Evolutionary conservation across 2,797 vertebrate genomes (phyloP).

Genomic region (Spea hammondii): DNA sequence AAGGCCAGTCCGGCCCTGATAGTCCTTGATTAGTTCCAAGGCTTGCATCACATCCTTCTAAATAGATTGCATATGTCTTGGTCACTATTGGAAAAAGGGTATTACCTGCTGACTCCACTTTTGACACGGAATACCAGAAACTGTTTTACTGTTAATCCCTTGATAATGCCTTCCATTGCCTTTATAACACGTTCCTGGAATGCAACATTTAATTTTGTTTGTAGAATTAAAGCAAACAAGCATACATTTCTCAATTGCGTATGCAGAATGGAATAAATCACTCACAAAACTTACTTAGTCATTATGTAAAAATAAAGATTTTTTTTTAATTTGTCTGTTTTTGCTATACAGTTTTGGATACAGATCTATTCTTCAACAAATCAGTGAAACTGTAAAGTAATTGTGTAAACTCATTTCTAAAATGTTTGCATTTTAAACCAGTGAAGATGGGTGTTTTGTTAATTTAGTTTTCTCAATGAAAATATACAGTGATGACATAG

Average conservation of each 20-base stretch:
- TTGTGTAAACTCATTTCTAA: too few relatives aligned
- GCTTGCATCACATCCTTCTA: background rate
- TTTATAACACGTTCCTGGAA: constrained; percentile 77
- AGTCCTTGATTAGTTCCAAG: background rate
- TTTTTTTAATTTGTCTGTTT: too few relatives aligned
- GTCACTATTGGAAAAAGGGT: background rate
- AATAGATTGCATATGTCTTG: background rate
- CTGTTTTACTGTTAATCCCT: constrained; percentile 76
- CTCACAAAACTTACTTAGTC: too few relatives aligned
- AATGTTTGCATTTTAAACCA: background rate
- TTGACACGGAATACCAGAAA: constrained; percentile 80
- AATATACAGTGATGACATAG: background rate
- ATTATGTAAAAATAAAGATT: too few relatives aligned
- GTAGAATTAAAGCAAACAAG: background rate
- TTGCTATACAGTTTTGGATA: too few relatives aligned
- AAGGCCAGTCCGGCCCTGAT: too few relatives aligned
- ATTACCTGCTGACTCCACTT: constrained; percentile 74
- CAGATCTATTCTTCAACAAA: too few relatives aligned
- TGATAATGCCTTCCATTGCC: constrained; percentile 82
- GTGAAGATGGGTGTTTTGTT: background rate
- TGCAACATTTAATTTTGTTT: background rate
- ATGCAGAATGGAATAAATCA: too few relatives aligned
- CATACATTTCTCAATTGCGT: too few relatives aligned
- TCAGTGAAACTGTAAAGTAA: too few relatives aligned
- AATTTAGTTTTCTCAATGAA: constrained; percentile 4